Base-by-base conservation (phyloP, 2,888 invertebrate species). In the Ariolimax columbianus region DNA sequence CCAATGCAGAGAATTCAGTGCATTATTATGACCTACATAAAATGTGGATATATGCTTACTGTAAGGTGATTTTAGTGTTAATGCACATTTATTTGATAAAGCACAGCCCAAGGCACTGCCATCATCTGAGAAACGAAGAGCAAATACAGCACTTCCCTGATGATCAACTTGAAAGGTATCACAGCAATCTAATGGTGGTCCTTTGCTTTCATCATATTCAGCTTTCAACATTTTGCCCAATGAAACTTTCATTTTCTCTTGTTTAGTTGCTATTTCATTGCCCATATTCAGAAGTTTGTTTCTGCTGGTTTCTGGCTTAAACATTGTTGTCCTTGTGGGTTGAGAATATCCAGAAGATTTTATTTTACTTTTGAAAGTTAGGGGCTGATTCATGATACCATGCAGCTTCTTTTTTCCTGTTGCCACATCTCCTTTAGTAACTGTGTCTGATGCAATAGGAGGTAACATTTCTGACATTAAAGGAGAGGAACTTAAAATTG, bases 341-440 rank as follows among this genome's bases (percentile, higher is more conserved):
- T 87, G 89, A 9, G 90, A 87, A 86, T 94, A 94, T 23, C 94
- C 94, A 36, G 93, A 93, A 17, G 94, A 94, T 83, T 91, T 92
- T 33, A 94, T 89, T 79, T 91, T 92, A 9, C 86, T 85, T 75
- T 91, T 91, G 83, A 93, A 93, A 40, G 92, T 92, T 38, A 93
- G 66, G 7, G 93, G 92, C 77, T 93, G 93, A 63, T 92, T 87
- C 86, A 89, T 83, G 26, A 83, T 63, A 72, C 85, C 83, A 26
- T 75, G 2, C 73, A 81, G 79, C 81, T 85, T 89, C 59, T 89
- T 87, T 89, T 90, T 88, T 82, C 85, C 87, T 73, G 66, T 85
- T 30, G 85, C 80, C 26, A 84, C 70, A 87, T 55, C 89, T 85
- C 85, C 88, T 88, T 40, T 86, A n/a, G 73, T 85, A 78, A 59